phyloP scores from a whole-genome alignment of 1,140 invertebrate genomes.

The Lerema accius region DNA sequence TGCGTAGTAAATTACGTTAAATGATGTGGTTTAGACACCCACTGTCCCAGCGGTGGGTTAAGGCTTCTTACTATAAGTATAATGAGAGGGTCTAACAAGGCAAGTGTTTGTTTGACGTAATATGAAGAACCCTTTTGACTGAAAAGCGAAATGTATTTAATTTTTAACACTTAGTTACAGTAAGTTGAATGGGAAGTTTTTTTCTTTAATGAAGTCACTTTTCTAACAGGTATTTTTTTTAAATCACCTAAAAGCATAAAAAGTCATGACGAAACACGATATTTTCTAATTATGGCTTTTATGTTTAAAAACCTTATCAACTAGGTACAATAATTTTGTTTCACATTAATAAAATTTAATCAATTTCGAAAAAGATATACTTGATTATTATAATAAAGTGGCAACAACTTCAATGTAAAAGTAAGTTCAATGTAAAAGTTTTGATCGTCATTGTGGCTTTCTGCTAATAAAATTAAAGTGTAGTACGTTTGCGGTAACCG shows the following conservation, averaged over 20 bases:
- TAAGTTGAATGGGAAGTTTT: no score
- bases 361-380: no score
- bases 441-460: conserved; percentile 16
- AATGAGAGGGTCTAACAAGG: background rate
- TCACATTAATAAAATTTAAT: no score
- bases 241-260: no score
- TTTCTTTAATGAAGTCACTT: no score
- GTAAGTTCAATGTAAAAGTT: background rate
- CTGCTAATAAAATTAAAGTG: conserved; percentile 26
- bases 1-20: background rate
- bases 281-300: no score
- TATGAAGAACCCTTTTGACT: background rate
- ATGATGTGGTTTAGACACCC: background rate
- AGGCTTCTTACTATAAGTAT: background rate
- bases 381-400: no score
- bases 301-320: no score
- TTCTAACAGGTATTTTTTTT: no score
- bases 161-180: background rate
- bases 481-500: conserved; percentile 1
- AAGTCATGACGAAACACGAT: no score
- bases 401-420: no score
- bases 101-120: background rate
- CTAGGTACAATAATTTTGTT: no score
- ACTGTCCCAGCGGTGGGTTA: background rate
- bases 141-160: background rate